These are phyloP conservation scores for Orthosia gracilis DNA, from an alignment of 2,888 invertebrate genomes.

Conservation along the genomic window DNA sequence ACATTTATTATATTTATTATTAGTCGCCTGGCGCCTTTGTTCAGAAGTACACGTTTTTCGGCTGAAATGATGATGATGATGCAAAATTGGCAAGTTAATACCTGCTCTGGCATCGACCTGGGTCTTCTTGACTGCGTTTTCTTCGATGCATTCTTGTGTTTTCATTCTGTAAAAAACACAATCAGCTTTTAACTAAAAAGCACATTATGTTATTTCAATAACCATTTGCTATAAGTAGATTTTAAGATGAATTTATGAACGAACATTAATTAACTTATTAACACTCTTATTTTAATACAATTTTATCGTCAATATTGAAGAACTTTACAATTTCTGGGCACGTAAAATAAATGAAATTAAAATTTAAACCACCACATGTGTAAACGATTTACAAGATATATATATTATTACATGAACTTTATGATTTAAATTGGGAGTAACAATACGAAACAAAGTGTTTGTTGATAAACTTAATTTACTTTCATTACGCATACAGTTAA, in stretches of 20 bases:
- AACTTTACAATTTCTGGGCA: background rate
- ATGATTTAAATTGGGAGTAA: background rate
- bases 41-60: no score
- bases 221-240: slow-evolving; percentile 60
- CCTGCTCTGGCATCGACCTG: background rate
- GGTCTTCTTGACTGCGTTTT: no score
- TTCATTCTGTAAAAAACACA: slow-evolving; percentile 57
- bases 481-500: no score
- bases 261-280: background rate
- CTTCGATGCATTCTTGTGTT: slow-evolving; percentile 17
- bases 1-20: no score
- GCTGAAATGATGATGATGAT: background rate
- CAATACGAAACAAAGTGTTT: background rate
- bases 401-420: background rate
- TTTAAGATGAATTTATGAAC: no score
- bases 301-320: background rate
- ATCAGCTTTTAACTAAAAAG: slow-evolving; percentile 23
- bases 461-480: background rate
- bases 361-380: background rate
- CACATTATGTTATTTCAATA: slow-evolving; percentile 55
- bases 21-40: no score
- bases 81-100: slow-evolving; percentile 3
- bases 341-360: background rate
- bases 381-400: background rate
- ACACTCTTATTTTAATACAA: background rate